phyloP scores from a whole-genome alignment of 2,888 invertebrate genomes.

The Amaurobius ferox region DNA sequence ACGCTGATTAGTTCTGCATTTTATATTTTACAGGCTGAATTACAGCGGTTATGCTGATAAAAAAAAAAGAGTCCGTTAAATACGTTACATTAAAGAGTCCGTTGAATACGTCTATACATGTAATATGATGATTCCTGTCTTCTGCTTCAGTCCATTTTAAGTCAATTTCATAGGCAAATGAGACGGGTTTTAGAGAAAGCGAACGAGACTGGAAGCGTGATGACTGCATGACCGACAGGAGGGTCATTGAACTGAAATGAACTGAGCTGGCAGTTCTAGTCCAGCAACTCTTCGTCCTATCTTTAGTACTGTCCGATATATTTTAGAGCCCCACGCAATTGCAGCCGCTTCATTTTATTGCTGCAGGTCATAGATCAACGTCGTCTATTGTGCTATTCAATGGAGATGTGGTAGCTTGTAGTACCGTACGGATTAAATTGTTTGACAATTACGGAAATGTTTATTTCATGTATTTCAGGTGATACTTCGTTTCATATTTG shows the following conservation, averaged over 20 bases:
- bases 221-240: constrained; percentile 19
- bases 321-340: constrained; percentile 26
- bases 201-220: neutral
- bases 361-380: constrained; percentile 4
- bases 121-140: no score
- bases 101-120: no score
- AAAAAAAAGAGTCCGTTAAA: no score
- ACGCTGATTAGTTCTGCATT: no score
- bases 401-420: no score
- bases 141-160: neutral
- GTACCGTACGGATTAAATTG: no score
- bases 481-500: no score
- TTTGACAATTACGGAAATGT: no score
- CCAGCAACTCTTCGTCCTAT: constrained; percentile 22
- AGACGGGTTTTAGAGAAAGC: neutral
- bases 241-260: constrained; percentile 26
- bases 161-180: neutral
- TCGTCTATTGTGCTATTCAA: neutral
- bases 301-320: constrained; percentile 32
- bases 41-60: no score
- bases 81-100: no score
- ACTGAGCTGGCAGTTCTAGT: constrained; percentile 15
- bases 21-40: no score
- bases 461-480: no score
- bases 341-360: neutral